These are phyloP conservation scores for Antheraea yamamai DNA, from an alignment of 2,888 invertebrate species.

Conservation along the genomic window DNA sequence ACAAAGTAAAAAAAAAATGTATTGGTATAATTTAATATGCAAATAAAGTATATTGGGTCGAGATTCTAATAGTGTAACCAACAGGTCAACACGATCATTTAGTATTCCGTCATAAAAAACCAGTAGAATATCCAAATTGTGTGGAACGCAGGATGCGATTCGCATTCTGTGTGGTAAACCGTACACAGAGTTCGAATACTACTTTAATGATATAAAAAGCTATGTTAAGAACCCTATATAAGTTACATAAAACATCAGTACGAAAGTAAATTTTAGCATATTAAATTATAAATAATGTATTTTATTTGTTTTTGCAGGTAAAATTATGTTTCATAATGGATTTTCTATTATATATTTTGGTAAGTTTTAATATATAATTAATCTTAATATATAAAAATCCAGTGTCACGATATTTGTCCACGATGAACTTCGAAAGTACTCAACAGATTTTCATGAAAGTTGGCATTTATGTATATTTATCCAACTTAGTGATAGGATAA, in stretches of 20 bases:
- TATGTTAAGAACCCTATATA: background rate
- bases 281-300: background rate
- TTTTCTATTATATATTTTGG: background rate
- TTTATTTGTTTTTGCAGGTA: background rate
- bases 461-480: too few species aligned
- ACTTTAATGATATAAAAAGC: background rate
- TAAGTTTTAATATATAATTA: background rate
- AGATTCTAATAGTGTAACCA: too few species aligned
- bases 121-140: background rate
- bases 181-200: background rate
- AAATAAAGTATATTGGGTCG: too few species aligned
- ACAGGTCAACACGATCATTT: background rate
- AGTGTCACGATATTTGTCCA: too few species aligned
- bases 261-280: background rate
- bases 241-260: background rate
- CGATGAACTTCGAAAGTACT: too few species aligned
- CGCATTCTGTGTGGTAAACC: background rate
- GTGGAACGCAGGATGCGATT: background rate
- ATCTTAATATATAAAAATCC: too few species aligned
- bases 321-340: background rate
- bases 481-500: too few species aligned
- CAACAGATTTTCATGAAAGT: too few species aligned
- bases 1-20: too few species aligned
- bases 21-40: too few species aligned
- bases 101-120: background rate